Base-by-base conservation (phyloP, 1,140 invertebrate species). In the Drosophila auraria region DNA sequence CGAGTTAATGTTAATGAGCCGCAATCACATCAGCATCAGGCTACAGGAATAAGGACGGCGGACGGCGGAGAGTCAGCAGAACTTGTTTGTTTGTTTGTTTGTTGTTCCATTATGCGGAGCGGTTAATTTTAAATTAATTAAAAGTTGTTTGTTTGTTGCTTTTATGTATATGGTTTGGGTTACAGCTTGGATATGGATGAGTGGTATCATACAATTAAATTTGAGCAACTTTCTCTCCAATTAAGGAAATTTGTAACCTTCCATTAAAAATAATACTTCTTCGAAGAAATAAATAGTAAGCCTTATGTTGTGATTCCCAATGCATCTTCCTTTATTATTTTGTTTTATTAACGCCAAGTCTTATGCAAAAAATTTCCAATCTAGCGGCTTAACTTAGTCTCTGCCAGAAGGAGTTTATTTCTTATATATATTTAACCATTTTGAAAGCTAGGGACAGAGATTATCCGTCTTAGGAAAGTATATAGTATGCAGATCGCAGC, bases 81-180 rank as follows among this genome's bases (percentile, higher is more conserved):
- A 64, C 69, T 78, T 73, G 54, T 82, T 57, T 57, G 40, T 42
- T 74, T 58, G 54, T 63, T 75, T 59, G 54, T 63, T 68, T 74
- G 72, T 75, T 78, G 57, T 78, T 49, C 50, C 42, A 49, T 61
- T 78, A 70, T 78, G 75, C n/a, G 74, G 58, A 40, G 44, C 51
- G 75, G 75, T 70, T 78, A 78, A 78, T 78, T 78, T 78, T 78
- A 78, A 78, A 78, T 78, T 78, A 78, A 78, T 78, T 78, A 78
- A 78, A 78, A 78, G 64, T 78, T 78, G 74, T 57, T 78, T 69
- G 73, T 33, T 66, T 68, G 56, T 51, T 70, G 44, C 69, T 70
- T 78, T 69, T 72, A 72, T 53, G 47, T 36, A 40, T n/a, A 45
- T 17, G 27, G 33, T 30, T 51, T 59, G 27, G 42, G 53, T 40